Evolutionary conservation across 53 echinoderm and acorn worm species (phyloP), one percentile per base, ranked within the genome.

Genomic region (Zoroaster sp.): DNA sequence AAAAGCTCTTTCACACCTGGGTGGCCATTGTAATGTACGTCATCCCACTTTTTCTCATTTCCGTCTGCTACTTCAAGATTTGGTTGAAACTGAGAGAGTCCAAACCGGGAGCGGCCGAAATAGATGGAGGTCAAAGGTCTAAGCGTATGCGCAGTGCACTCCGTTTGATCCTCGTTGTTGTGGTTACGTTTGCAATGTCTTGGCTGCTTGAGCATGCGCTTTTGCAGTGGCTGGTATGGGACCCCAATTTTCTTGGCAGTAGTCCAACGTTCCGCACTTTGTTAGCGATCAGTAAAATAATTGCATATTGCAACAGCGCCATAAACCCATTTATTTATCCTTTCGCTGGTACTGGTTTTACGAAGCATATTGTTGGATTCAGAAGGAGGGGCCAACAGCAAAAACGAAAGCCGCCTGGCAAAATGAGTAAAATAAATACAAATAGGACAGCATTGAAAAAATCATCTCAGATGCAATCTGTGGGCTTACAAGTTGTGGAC

Each of bases 281-380:
- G 14, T 34, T 8, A 3, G 70, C 70, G 2, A 34, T 69, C 8
- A 0, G 10, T 9, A 31, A 33, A 14, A 35, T 34, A 12, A 42
- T 74, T 17, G 11, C 41, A 9, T 43, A 42, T 37, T 20, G 40
- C 37, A 74, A 74, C 44, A 74, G 74, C 41, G 74, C 42, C 18
- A 28, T 74, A n/a, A 74, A 74, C 74, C 74, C 74, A 21, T 74
- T 74, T 42, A 74, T 74, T n/a, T 74, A 74, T 37, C 74, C 74
- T 1, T 74, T 74, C 42, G 74, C 74, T 37, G 74, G 74, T 8
- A 74, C 74, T 25, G 74, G 74, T 41, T 74, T 74, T 23, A 74
- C 40, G 20, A 40, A 74, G 21, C 74, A 74, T 41, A 7, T 74
- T 74, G 4, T 11, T 20, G 40, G 74, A 21, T 44, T 40, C 49